Evolutionary conservation across 2,113 vertebrate species (phyloP).

Genomic region (Dasypus novemcinctus): DNA sequence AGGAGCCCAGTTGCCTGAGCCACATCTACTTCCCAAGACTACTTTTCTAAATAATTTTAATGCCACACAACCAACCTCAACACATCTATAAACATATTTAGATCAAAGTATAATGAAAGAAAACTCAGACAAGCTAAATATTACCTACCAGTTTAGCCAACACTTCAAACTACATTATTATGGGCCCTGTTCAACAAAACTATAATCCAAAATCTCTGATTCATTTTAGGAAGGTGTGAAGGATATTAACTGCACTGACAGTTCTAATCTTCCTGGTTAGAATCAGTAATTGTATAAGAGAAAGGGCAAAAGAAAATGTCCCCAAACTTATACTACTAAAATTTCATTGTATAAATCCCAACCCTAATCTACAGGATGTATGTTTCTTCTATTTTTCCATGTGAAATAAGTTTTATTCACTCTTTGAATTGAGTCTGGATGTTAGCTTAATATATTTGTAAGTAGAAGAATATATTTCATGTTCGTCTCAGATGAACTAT

Average conservation of each 20-base stretch:
- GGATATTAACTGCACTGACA: not conserved
- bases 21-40: too few relatives aligned
- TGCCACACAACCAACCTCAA: not conserved
- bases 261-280: not conserved
- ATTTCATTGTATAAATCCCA: conserved; percentile 20
- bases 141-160: conserved; percentile 11
- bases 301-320: not conserved
- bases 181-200: not conserved
- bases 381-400: conserved; percentile 21
- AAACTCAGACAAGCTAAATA: conserved; percentile 23
- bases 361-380: not conserved
- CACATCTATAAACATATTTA: not conserved
- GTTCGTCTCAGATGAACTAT: conserved; percentile 28
- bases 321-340: conserved; percentile 39
- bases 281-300: not conserved
- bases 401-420: conserved; percentile 45
- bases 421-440: conserved; percentile 24
- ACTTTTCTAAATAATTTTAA: conserved; percentile 34
- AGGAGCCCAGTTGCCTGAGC: too few relatives aligned
- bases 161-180: conserved; percentile 20
- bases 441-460: conserved; percentile 21
- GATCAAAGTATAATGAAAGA: not conserved
- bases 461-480: conserved; percentile 9
- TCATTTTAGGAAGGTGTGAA: not conserved
- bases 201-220: conserved; percentile 23